Evolutionary conservation across 1,140 invertebrate species (phyloP).

Genomic region (Ceratosolen fusciceps): DNA sequence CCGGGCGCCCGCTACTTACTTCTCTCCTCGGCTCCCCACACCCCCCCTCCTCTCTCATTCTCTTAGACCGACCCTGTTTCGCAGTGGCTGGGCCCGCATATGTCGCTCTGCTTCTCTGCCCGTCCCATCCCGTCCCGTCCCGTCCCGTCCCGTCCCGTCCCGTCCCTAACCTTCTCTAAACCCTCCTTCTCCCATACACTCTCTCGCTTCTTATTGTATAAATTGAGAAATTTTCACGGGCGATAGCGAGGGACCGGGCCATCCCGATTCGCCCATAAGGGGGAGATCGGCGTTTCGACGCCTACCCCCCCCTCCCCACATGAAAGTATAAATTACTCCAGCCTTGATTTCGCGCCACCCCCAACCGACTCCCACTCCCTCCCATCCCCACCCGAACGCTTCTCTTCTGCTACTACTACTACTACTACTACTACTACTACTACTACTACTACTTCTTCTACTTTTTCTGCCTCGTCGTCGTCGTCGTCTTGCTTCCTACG

Average conservation of each 20-base stretch:
- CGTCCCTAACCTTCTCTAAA: too few relatives aligned
- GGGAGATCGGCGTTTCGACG: not conserved
- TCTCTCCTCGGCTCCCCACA: not conserved
- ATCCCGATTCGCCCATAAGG: not conserved
- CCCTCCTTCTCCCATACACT: too few relatives aligned
- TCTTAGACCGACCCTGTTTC: slow-evolving; percentile 23
- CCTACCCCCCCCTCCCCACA: not conserved
- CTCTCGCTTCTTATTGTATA: slow-evolving; percentile 5
- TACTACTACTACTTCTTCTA: too few relatives aligned
- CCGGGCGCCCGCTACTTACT: slow-evolving; percentile 46
- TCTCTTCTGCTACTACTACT: too few relatives aligned
- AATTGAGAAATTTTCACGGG: slow-evolving; percentile 1
- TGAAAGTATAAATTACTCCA: not conserved
- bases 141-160: too few relatives aligned
- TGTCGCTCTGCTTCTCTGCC: slow-evolving; percentile 55
- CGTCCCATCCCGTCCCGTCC: too few relatives aligned
- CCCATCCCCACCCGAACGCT: too few relatives aligned
- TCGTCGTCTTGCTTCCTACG: too few relatives aligned
- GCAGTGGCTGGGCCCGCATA: slow-evolving; percentile 59
- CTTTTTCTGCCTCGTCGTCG: too few relatives aligned
- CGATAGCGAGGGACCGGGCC: not conserved
- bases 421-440: too few relatives aligned
- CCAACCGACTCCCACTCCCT: not conserved
- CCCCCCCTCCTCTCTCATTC: too few relatives aligned
- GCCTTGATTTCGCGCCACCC: not conserved